Evolutionary conservation across 2,888 invertebrate genomes (phyloP).

Genomic region (Pyrochroa serraticornis): DNA sequence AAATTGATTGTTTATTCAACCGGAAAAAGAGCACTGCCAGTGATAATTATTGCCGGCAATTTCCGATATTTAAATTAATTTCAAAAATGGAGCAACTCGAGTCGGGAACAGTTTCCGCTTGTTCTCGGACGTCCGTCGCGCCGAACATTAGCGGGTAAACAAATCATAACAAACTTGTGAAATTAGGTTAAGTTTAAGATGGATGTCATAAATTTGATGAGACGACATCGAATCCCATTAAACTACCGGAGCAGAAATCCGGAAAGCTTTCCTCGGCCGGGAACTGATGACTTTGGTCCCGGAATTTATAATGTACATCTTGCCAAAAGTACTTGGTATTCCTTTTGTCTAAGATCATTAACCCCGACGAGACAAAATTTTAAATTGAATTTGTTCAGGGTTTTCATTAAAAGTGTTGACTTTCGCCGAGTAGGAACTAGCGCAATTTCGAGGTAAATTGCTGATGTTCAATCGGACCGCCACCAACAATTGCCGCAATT

Average conservation of each 20-base stretch:
- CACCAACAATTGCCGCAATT: slow-evolving; percentile 19
- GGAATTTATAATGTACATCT: slow-evolving; percentile 53
- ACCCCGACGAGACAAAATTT: slow-evolving; percentile 37
- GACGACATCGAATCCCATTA: slow-evolving; percentile 50
- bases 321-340: slow-evolving; percentile 42
- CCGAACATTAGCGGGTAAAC: slow-evolving; percentile 27
- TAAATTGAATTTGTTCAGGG: slow-evolving; percentile 35
- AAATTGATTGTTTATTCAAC: too few relatives aligned
- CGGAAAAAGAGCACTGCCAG: too few relatives aligned
- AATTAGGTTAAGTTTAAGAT: slow-evolving; percentile 46
- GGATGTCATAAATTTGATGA: slow-evolving; percentile 51
- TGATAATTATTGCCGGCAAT: too few relatives aligned
- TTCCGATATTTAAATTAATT: too few relatives aligned
- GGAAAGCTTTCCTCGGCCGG: slow-evolving; percentile 45
- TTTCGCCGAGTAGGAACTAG: slow-evolving; percentile 20
- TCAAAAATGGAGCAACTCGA: too few relatives aligned
- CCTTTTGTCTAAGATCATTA: slow-evolving; percentile 41
- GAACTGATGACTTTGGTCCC: slow-evolving; percentile 49
- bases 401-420: slow-evolving; percentile 31
- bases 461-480: slow-evolving; percentile 21
- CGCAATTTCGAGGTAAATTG: slow-evolving; percentile 22
- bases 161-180: slow-evolving; percentile 42
- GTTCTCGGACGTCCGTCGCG: too few relatives aligned
- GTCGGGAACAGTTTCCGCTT: too few relatives aligned
- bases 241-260: slow-evolving; percentile 50